Base-by-base conservation (phyloP, 2,113 vertebrate species). In the Xyliphius kryptos region DNA sequence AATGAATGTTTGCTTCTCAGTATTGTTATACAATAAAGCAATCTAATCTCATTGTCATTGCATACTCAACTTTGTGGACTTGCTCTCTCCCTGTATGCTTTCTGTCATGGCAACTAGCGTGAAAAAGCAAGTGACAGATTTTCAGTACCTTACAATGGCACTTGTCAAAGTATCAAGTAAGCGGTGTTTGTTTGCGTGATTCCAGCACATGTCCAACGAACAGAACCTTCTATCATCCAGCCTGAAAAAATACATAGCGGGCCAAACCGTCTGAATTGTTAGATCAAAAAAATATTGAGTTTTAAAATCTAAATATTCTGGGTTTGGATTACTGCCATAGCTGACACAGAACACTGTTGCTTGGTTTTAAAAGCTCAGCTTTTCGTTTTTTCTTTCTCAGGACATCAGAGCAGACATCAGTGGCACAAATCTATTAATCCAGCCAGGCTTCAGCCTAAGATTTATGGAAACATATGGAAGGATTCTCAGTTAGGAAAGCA, bases 401-500 rank as follows among this genome's bases (percentile, higher is more conserved):
- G 63, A 21, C 63, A 70, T 70, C 46, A 37, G 56, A 63, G 26
- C 67, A 74, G 68, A 22, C 66, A 56, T 63, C 69, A 79, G 65
- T 63, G 66, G 61, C 56, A 49, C 67, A 37, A 77, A 79, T 76
- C 68, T 82, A 63, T 76, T 82, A 72, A 80, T 84, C 78, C 79
- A 73, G 36, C 73, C 44, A 32, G 61, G 63, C 72, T 72, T 68
- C 47, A 67, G 68, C 50, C 78, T 75, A 67, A 65, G 52, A 81
- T 76, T 79, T 77, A 66, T 16, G 32, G 67, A 56, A 79, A 61
- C 72, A 71, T 74, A 66, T 68, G 71, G 74, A 20, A 32, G 56
- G 55, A 70, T 71, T 52, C 74, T 68, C 67, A 64, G 58, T 60
- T 47, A 60, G 50, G 32, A 44, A 63, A 49, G 40, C 53, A 56